Percentiles rank a stretch among this genome's conserved stretches.
Evolutionary conservation across 2,797 vertebrate genomes (phyloP).

Genomic region (Propithecus perrieri): DNA sequence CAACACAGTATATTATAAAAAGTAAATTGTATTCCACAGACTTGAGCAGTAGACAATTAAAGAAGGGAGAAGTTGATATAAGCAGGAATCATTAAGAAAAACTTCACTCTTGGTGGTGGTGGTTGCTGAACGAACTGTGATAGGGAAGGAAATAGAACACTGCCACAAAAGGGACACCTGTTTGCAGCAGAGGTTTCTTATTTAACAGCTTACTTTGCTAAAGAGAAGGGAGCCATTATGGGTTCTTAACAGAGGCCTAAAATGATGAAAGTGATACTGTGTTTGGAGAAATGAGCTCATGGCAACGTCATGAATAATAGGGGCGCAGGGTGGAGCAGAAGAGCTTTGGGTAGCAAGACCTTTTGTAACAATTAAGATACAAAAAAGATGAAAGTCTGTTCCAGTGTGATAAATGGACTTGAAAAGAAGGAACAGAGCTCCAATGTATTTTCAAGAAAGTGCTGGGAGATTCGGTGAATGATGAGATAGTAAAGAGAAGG

Average conservation of each 20-base stretch:
- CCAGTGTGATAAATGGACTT: neutral
- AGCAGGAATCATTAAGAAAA: conserved; percentile 4
- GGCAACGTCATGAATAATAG: neutral
- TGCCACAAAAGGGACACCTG: neutral
- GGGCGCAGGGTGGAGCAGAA: neutral
- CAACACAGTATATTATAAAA: neutral
- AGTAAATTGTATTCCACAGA: conserved; percentile 24
- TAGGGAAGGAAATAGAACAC: conserved; percentile 8
- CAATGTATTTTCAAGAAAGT: conserved; percentile 23
- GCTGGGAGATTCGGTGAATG: neutral
- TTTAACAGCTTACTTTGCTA: neutral
- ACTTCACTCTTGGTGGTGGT: neutral
- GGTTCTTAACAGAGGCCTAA: conserved; percentile 8
- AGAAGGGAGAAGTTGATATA: neutral
- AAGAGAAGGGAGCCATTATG: conserved; percentile 15
- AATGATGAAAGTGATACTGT: conserved; percentile 26
- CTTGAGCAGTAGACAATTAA: neutral
- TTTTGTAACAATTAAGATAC: conserved; percentile 41
- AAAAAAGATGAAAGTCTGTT: conserved; percentile 7
- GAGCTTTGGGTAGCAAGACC: neutral
- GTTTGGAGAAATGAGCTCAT: conserved; percentile 18
- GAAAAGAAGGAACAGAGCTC: conserved; percentile 1
- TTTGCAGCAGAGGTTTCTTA: neutral
- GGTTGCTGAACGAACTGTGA: neutral
- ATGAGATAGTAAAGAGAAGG: neutral